phyloP scores from a whole-genome alignment of 2,113 vertebrate genomes.

The Meriones unguiculatus region DNA sequence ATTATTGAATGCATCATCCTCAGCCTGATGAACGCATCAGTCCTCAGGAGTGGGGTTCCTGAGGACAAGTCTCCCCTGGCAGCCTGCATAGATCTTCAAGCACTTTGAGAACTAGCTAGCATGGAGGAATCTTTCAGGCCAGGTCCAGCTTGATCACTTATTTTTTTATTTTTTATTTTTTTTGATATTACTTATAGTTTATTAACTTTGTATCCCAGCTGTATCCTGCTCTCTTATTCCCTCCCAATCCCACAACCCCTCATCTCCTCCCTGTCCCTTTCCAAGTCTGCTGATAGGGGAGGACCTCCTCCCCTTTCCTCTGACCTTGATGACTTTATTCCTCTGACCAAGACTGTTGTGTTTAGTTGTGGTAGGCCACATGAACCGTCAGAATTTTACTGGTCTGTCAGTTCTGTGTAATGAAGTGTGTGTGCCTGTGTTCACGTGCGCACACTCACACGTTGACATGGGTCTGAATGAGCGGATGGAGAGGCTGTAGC shows the following conservation, averaged over 20 bases:
- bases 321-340: not conserved
- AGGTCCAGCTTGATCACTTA: not conserved
- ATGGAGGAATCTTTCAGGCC: not conserved
- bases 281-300: too few relatives aligned
- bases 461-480: not conserved
- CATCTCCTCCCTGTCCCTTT: too few relatives aligned
- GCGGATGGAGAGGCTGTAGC: not conserved
- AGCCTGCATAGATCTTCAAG: too few relatives aligned
- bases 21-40: too few relatives aligned
- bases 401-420: too few relatives aligned
- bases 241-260: too few relatives aligned
- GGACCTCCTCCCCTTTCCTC: too few relatives aligned
- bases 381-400: not conserved
- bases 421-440: not conserved
- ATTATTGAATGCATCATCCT: too few relatives aligned
- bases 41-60: not conserved
- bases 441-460: not conserved
- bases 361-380: not conserved
- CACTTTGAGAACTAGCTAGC: not conserved
- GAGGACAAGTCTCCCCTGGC: not conserved
- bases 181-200: too few relatives aligned
- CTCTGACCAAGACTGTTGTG: not conserved
- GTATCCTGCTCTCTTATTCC: too few relatives aligned
- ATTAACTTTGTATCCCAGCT: too few relatives aligned
- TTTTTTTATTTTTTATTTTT: too few relatives aligned